Conservation (phyloP, 2,113 vertebrate species). For the Setophaga petechia region DNA sequence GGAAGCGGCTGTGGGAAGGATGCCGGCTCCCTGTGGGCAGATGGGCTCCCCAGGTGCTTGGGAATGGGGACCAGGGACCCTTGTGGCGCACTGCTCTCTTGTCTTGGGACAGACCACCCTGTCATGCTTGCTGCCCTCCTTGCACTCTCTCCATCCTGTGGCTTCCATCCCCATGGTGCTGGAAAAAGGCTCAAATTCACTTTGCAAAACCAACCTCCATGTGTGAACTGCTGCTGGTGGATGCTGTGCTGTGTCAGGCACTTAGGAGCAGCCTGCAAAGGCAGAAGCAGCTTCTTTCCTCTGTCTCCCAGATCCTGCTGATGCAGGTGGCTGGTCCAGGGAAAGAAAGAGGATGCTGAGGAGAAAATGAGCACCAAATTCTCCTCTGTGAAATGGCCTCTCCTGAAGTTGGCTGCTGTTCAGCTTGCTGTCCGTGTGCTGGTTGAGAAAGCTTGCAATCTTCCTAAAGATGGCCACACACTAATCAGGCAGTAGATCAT, state of each 20-base stretch:
- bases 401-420: slow-evolving; percentile 12
- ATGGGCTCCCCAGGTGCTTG: neutral
- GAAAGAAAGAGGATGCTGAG: neutral
- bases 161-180: neutral
- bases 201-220: neutral
- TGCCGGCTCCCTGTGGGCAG: neutral
- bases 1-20: slow-evolving; percentile 12
- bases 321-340: neutral
- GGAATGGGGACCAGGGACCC: neutral
- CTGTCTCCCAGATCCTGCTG: neutral
- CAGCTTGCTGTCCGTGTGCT: neutral
- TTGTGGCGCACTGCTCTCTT: neutral
- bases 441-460: neutral
- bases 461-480: neutral
- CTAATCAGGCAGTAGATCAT: neutral
- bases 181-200: neutral
- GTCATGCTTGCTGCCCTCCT: neutral
- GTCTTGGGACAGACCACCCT: neutral
- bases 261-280: neutral
- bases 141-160: neutral
- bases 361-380: neutral
- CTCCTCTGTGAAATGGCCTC: slow-evolving; percentile 16
- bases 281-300: neutral
- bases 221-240: neutral
- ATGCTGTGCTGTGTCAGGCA: neutral